A percentile compares a stretch with the other conserved stretches of the same genome.
These are phyloP conservation scores for Nomada ferruginata DNA, from an alignment of 2,888 invertebrate species.

Conservation along the genomic window DNA sequence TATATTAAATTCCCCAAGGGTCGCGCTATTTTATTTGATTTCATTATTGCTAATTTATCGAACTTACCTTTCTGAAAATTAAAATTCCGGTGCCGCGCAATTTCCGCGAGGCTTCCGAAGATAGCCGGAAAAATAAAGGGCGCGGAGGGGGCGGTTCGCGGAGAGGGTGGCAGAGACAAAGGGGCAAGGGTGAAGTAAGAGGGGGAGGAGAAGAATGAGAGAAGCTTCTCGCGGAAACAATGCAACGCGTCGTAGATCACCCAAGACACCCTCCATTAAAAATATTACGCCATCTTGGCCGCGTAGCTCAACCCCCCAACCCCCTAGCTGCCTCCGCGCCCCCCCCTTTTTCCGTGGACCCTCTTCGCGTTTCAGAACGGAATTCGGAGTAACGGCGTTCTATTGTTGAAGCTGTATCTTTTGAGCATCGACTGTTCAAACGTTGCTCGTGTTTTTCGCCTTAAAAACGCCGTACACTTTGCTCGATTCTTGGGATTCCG, in stretches of 20 bases:
- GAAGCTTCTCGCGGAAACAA: conserved; percentile 81
- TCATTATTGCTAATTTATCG: too few species aligned
- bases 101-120: not conserved
- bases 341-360: conserved; percentile 3
- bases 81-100: not conserved
- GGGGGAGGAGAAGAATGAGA: conserved; percentile 70
- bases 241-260: conserved; percentile 82
- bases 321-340: not conserved
- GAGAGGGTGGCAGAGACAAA: conserved; percentile 1
- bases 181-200: not conserved
- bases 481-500: too few species aligned
- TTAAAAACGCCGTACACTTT: too few species aligned
- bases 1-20: too few species aligned
- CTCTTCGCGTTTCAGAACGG: conserved; percentile 65
- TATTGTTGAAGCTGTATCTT: conserved; percentile 79
- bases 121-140: not conserved
- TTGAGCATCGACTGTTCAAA: conserved; percentile 77
- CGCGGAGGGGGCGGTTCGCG: not conserved
- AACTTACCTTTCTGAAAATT: too few species aligned
- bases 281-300: conserved; percentile 83
- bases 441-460: conserved; percentile 25
- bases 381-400: conserved; percentile 81
- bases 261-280: conserved; percentile 83
- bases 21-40: too few species aligned
- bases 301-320: conserved; percentile 52